A percentile compares a stretch with the other conserved stretches of the same genome.
These are phyloP conservation scores for Australoheros scitulus DNA, from an alignment of 2,113 vertebrate species.

Conservation along the genomic window DNA sequence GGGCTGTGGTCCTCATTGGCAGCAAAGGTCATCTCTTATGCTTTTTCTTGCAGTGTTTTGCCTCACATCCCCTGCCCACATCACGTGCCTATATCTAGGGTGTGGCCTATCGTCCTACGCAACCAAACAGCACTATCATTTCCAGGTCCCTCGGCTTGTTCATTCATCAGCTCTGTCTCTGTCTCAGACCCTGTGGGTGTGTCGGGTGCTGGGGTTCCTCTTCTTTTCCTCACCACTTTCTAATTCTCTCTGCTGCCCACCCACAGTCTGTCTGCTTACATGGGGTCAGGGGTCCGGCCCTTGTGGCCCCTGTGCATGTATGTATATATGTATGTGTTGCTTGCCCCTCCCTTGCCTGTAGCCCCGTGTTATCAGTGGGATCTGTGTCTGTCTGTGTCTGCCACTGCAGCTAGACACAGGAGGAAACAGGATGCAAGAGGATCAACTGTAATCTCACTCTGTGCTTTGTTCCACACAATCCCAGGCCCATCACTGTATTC, in stretches of 20 bases:
- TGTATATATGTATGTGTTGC: conserved; percentile 4
- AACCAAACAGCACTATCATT: conserved; percentile 42
- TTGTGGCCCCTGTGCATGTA: conserved; percentile 23
- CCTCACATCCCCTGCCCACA: conserved; percentile 59
- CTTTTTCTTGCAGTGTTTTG: conserved; percentile 33
- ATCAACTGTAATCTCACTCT: conserved; percentile 77
- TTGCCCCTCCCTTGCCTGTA: conserved; percentile 12
- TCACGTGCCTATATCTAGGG: conserved; percentile 52
- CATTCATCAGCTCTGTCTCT: conserved; percentile 53
- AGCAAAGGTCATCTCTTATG: conserved; percentile 65
- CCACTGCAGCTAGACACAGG: conserved; percentile 68
- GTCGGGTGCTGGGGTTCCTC: conserved; percentile 49
- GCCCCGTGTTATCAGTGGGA: conserved; percentile 69
- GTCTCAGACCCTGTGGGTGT: conserved; percentile 57
- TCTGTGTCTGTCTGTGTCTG: conserved; percentile 75
- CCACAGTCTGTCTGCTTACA: conserved; percentile 63
- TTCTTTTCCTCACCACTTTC: conserved; percentile 28
- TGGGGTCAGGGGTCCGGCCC: conserved; percentile 44
- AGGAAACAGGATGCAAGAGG: conserved; percentile 79
- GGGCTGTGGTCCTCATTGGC: conserved; percentile 59
- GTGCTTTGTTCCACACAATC: conserved; percentile 78
- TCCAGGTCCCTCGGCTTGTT: conserved; percentile 46
- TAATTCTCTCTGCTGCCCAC: conserved; percentile 35
- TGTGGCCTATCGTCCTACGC: conserved; percentile 46
- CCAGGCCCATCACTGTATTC: conserved; percentile 68